Conservation (phyloP, 2,113 vertebrate species). For the Pomatorhinus ruficollis region DNA sequence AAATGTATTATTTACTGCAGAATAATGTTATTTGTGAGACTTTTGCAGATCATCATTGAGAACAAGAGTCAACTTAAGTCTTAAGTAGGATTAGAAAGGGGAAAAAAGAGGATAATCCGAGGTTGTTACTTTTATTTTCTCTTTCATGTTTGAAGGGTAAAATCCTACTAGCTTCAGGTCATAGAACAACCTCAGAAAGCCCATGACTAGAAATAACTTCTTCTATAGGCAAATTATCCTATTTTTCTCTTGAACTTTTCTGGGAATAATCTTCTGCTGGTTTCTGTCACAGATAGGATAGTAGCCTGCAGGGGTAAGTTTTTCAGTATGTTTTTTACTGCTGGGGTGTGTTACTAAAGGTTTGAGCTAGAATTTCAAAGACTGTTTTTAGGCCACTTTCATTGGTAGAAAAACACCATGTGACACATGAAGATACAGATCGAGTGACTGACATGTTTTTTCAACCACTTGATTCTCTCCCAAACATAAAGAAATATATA, state of each 20-base stretch:
- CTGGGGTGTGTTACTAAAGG: background rate
- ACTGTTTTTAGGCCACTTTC: background rate
- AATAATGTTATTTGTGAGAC: background rate
- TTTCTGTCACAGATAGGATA: background rate
- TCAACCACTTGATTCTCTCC: background rate
- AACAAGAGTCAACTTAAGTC: background rate
- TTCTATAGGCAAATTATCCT: background rate
- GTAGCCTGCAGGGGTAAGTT: background rate
- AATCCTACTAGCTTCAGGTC: background rate
- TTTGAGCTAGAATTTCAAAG: background rate
- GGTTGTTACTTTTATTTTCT: background rate
- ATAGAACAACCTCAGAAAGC: background rate
- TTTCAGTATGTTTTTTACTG: background rate
- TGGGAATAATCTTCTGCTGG: background rate
- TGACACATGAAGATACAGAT: background rate
- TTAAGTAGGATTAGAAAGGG: background rate
- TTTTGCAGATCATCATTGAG: background rate
- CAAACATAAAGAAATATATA: background rate
- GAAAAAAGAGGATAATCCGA: background rate
- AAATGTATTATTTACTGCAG: background rate
- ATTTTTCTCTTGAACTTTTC: conserved; percentile 4
- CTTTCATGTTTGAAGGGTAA: background rate
- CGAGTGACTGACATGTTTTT: background rate
- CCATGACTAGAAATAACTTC: background rate
- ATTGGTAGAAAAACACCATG: background rate